Base-by-base conservation (phyloP, 2,797 vertebrate species). In the Calcarius lapponicus region DNA sequence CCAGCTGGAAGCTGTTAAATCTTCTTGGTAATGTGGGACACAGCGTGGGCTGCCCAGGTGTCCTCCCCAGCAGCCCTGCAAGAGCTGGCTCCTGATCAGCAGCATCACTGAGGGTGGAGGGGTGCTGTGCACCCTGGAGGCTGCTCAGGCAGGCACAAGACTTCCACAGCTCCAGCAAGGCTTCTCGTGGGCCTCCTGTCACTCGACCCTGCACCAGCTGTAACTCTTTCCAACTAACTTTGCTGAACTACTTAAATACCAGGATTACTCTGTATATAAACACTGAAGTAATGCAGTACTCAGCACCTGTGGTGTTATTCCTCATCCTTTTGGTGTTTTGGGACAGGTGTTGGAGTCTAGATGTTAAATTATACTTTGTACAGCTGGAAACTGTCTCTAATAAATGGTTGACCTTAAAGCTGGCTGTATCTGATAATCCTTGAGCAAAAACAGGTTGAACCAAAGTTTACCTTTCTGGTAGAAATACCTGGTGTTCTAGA, bases 21-120 rank as follows among this genome's bases (percentile, higher is more conserved):
- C 3, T 6, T n/a, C 9, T 6, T 7, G 19, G 29, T 28, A 3
- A 38, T 12, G 20, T 48, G 48, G 24, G 16, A 20, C 50, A 12
- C 32, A 20, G 26, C 0, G 0, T 31, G n/a, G 34, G 26, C 72
- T 36, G 8, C 22, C 42, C 28, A 54, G 2, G 10, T 3, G 9
- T 61, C 29, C 40, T 60, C 54, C 65, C 8, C 34, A 17, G 43
- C 71, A 13, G n/a, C 0, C 17, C 67, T 61, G 54, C 67, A 32
- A 1, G 4, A 14, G 50, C 36, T 36, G 47, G 11, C 31, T 67
- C n/a, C 57, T 8, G 15, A 18, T 1, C 9, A 40, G 6, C 31
- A 47, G 26, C 40, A 14, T 24, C 50, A 32, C 69, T 42, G 70
- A 78, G 43, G 1, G 13, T 4, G 21, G 10, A 29, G 16, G 26